Percentiles rank a stretch among this genome's conserved stretches.
Evolutionary conservation across 2,113 vertebrate species (phyloP).

Genomic region (Clarias gariepinus): DNA sequence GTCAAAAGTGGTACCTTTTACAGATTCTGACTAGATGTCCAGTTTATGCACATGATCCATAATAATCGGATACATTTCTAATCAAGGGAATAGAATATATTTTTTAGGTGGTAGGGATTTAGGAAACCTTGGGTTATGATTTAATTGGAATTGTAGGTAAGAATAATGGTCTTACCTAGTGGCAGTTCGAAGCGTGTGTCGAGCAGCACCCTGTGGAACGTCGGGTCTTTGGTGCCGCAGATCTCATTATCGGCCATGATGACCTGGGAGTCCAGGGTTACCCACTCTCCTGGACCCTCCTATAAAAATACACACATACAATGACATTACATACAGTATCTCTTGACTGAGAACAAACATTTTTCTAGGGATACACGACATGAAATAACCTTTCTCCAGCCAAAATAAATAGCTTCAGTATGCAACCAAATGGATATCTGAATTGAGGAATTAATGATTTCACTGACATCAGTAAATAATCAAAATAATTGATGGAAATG

Average conservation of each 20-base stretch:
- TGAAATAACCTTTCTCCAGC: background rate
- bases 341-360: background rate
- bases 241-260: conserved; percentile 98
- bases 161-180: conserved; percentile 72
- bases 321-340: background rate
- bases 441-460: background rate
- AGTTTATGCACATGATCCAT: background rate
- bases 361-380: background rate
- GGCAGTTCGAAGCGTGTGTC: conserved; percentile 97
- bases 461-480: background rate
- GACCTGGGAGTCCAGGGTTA: conserved; percentile 91
- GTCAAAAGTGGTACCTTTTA: background rate
- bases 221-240: conserved; percentile 97
- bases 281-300: conserved; percentile 96
- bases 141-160: background rate
- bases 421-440: background rate
- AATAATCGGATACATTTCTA: background rate
- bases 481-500: background rate
- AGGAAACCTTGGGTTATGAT: background rate
- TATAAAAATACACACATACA: conserved; percentile 57
- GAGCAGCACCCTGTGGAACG: conserved; percentile 92
- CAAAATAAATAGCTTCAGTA: background rate
- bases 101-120: background rate
- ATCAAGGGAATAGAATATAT: background rate
- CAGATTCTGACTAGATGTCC: background rate